Conservation (phyloP, 2,888 invertebrate species). For the Thymelicus sylvestris region DNA sequence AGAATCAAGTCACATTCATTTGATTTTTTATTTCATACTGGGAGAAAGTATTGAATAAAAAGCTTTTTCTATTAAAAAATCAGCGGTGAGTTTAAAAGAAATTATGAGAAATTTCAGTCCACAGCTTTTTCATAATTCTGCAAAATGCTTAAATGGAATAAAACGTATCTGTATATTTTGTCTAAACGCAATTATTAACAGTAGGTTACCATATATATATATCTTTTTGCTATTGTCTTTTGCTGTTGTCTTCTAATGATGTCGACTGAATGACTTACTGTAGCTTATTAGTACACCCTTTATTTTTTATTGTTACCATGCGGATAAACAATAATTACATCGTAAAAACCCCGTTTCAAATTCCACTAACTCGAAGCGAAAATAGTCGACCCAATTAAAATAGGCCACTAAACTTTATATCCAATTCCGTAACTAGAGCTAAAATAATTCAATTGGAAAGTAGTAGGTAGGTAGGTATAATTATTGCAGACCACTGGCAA, state of each 20-base stretch:
- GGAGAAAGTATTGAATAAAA: constrained; percentile 16
- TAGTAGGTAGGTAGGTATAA: background rate
- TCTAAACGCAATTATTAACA: too few relatives aligned
- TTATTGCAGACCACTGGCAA: constrained; percentile 18
- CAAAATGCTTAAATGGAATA: constrained; percentile 3
- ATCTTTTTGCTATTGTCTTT: too few relatives aligned
- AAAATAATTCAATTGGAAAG: constrained; percentile 29
- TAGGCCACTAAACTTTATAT: constrained; percentile 6
- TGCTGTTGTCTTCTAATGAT: too few relatives aligned
- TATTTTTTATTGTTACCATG: too few relatives aligned
- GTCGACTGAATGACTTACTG: too few relatives aligned
- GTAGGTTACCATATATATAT: too few relatives aligned
- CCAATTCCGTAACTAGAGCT: constrained; percentile 4
- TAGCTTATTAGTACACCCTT: too few relatives aligned
- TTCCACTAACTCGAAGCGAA: background rate
- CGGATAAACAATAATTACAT: too few relatives aligned
- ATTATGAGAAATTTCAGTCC: constrained; percentile 12
- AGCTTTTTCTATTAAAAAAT: constrained; percentile 10
- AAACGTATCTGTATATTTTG: background rate
- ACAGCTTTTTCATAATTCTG: background rate
- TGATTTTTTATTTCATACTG: constrained; percentile 17
- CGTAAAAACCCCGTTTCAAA: background rate
- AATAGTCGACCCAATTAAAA: constrained; percentile 17
- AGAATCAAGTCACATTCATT: constrained; percentile 21
- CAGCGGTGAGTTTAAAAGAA: constrained; percentile 6